These are phyloP conservation scores for Pristionchus maxplancki DNA, from an alignment of 2,888 invertebrate genomes.

Conservation along the genomic window DNA sequence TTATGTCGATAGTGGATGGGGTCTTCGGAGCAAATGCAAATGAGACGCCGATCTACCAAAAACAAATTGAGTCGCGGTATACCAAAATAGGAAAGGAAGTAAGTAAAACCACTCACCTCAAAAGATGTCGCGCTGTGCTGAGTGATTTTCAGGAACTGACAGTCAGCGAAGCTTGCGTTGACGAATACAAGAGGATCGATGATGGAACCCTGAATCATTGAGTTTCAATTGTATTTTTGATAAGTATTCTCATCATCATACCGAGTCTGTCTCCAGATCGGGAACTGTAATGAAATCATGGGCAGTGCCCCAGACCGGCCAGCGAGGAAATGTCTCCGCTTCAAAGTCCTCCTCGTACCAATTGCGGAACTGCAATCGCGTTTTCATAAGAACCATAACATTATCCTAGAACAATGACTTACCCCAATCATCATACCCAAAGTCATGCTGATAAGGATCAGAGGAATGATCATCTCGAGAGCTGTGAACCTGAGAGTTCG, in stretches of 20 bases:
- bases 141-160: slow-evolving; percentile 61
- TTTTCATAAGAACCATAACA: background rate
- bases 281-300: slow-evolving; percentile 65
- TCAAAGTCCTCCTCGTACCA: slow-evolving; percentile 63
- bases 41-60: slow-evolving; percentile 55
- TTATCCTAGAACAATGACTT: slow-evolving; percentile 30
- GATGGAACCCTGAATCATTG: slow-evolving; percentile 56
- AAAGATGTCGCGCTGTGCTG: background rate
- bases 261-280: slow-evolving; percentile 48
- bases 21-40: slow-evolving; percentile 69
- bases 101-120: background rate
- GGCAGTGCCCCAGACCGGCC: slow-evolving; percentile 66
- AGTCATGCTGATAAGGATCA: slow-evolving; percentile 67
- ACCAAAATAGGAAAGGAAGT: background rate
- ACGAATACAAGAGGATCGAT: slow-evolving; percentile 56
- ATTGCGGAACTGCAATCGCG: slow-evolving; percentile 63
- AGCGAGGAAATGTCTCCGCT: slow-evolving; percentile 58
- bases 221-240: too few species aligned
- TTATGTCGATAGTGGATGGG: slow-evolving; percentile 59
- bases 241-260: background rate
- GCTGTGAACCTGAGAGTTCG: slow-evolving; percentile 62
- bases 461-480: slow-evolving; percentile 69
- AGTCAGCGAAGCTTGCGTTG: slow-evolving; percentile 46
- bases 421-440: slow-evolving; percentile 72
- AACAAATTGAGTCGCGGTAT: background rate